Base-by-base conservation (phyloP, 2,888 invertebrate species). In the Drosophila paucipuncta region DNA sequence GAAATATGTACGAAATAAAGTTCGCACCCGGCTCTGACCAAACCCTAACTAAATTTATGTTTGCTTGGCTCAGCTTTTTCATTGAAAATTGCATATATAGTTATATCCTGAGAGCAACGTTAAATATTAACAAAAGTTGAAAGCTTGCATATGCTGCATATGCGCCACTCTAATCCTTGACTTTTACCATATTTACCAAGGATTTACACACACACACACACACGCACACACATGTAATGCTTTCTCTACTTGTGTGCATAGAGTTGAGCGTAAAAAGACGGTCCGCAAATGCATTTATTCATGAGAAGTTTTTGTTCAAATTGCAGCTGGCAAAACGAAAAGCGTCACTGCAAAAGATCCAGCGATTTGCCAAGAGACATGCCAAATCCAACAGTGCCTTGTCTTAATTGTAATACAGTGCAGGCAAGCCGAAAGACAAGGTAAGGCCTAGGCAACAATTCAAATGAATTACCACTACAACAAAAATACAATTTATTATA, bases 241-340 rank as follows among this genome's bases (percentile, higher is more conserved):
- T 41, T 53, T 4, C 30, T 30, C 4, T 11, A 10, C 28, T 39
- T 62, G 68, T 68, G 58, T 52, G 55, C 52, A 41, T 25, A n/a
- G 31, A 63, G 53, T 25, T 73, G 68, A 68, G 57, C 69, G 58
- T 74, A 74, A 69, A 72, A 89, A 72, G 59, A 79, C 76, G 73
- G 59, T 63, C 55, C 67, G 35, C 58, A 80, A 73, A 74, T 85
- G 76, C 87, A 85, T 85, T 80, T 81, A 83, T 84, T 81, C 89
- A 84, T 84, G 78, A 72, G 64, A 72, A 53, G 33, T 59, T 59
- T 69, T 73, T 75, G 66, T 54, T 49, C 10, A 69, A 73, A 73
- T 68, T 59, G 66, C 69, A 70, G 55, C 59, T 43, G 37, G 31
- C 58, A 50, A 63, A 77, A 63, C 58, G 55, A 61, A 76, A 66